Evolutionary conservation across 2,797 vertebrate genomes (phyloP), one percentile per base, ranked within the genome.

Genomic region (Ctenosaura bakeri): DNA sequence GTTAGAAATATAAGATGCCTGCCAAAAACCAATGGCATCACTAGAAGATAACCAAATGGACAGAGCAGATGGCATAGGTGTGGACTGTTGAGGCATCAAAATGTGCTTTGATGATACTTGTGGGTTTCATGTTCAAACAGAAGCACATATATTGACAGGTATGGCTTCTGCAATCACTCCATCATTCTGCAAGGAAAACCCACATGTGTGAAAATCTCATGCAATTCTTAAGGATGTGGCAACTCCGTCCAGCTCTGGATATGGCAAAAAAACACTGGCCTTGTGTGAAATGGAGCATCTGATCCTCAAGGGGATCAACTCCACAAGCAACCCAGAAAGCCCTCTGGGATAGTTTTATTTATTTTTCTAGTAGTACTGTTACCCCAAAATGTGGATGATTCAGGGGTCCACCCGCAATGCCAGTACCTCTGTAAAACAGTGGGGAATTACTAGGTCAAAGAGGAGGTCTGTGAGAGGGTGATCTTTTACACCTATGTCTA

Each of bases 1-100:
- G n/a, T 85, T 85, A 29, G 52, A 77, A 89, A 69, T 52, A 89
- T 5, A 69, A 1, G 62, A 56, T 79, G 83, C 74, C 52, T 56
- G 6, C 29, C 10, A 4, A 8, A 59, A 81, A n/a, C 66, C 42
- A 26, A 29, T 79, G 7, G 1, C n/a, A 80, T 0, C 3, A 59
- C 66, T 90, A 81, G 20, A 73, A 77, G 46, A 24, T 3, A 42
- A 74, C 66, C 24, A 73, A 54, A 83, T 20, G 35, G 35, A 20
- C 13, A 32, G 52, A 26, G 13, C 52, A 88, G 79, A 18, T n/a
- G 20, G 24, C 7, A 42, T 26, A 83, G 52, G 26, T 46, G 42
- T 66, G 46, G 13, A 46, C 71, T 14, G 6, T 6, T 46, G 5
- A 42, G 14, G 26, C 32, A 56, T 64, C 69, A 62, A 62, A 35